These are phyloP conservation scores for Sepioteuthis lessoniana DNA, from an alignment of 2,888 invertebrate genomes.

Conservation along the genomic window DNA sequence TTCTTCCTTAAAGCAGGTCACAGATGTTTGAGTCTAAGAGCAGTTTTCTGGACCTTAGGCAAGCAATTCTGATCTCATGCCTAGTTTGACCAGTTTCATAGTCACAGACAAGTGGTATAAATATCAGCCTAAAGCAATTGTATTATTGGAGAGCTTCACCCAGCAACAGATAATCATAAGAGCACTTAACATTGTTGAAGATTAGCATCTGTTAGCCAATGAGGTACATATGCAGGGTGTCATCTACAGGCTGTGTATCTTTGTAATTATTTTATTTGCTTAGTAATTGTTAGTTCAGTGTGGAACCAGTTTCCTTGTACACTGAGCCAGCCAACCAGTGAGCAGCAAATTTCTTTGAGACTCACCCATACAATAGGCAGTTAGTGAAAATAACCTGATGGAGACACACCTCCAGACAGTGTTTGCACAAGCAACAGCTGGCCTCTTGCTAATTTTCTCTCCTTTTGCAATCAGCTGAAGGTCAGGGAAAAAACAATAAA, in stretches of 20 bases:
- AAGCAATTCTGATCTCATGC: no score
- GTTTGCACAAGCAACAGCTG: slow-evolving; percentile 33
- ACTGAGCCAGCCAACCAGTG: neutral
- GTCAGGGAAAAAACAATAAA: neutral
- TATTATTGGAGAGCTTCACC: no score
- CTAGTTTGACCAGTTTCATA: no score
- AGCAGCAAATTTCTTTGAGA: neutral
- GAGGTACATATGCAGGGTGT: neutral
- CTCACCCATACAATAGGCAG: neutral
- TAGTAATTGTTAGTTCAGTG: neutral
- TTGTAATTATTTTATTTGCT: neutral
- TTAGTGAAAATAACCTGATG: neutral
- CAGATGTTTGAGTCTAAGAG: no score
- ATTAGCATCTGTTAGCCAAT: no score
- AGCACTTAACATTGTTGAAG: no score
- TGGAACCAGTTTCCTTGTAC: neutral
- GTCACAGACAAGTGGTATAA: no score
- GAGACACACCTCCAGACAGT: neutral
- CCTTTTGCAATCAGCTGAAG: neutral
- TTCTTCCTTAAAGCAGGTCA: no score
- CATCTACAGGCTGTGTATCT: neutral
- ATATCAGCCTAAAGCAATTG: no score
- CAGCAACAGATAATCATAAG: no score
- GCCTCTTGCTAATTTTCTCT: neutral
- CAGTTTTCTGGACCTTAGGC: no score